A percentile compares a stretch with the other conserved stretches of the same genome.
Conservation (phyloP, 2,113 vertebrate species). For the Nothobranchius furzeri region DNA sequence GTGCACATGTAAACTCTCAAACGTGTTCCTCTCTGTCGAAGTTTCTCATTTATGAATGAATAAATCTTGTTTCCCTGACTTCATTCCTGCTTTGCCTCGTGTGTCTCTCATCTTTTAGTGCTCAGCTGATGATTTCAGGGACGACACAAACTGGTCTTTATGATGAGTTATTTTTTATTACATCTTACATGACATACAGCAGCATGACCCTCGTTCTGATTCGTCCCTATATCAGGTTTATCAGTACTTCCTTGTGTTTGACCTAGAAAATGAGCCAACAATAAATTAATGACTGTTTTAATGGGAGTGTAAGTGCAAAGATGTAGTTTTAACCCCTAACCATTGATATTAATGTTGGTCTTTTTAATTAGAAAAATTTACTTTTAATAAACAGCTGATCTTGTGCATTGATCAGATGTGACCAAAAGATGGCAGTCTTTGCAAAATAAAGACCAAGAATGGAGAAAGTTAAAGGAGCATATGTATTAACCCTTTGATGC, state of each 20-base stretch:
- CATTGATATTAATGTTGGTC: constrained; percentile 1
- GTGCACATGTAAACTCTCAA: constrained; percentile 51
- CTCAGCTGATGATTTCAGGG: neutral
- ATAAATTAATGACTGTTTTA: constrained; percentile 9
- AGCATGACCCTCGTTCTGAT: constrained; percentile 14
- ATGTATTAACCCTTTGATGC: too few relatives aligned
- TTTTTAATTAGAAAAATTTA: neutral
- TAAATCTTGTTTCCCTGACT: constrained; percentile 30
- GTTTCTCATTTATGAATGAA: constrained; percentile 61
- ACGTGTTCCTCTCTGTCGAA: constrained; percentile 52
- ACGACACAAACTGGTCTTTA: constrained; percentile 34
- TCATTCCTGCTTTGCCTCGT: constrained; percentile 17
- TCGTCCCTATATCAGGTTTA: constrained; percentile 4
- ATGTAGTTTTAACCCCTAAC: neutral
- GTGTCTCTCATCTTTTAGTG: neutral
- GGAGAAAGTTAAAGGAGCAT: neutral
- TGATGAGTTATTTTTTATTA: constrained; percentile 39
- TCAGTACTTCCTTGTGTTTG: constrained; percentile 31
- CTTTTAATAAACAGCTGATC: neutral
- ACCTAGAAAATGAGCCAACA: constrained; percentile 39
- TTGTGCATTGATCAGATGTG: constrained; percentile 6
- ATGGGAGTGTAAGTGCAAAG: neutral
- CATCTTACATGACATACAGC: constrained; percentile 16
- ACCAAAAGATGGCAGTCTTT: constrained; percentile 44
- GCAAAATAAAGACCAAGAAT: constrained; percentile 6